Percentiles rank a stretch among this genome's conserved stretches.
Conservation (phyloP, 2,113 vertebrate genomes). For the Otolemur garnettii region DNA sequence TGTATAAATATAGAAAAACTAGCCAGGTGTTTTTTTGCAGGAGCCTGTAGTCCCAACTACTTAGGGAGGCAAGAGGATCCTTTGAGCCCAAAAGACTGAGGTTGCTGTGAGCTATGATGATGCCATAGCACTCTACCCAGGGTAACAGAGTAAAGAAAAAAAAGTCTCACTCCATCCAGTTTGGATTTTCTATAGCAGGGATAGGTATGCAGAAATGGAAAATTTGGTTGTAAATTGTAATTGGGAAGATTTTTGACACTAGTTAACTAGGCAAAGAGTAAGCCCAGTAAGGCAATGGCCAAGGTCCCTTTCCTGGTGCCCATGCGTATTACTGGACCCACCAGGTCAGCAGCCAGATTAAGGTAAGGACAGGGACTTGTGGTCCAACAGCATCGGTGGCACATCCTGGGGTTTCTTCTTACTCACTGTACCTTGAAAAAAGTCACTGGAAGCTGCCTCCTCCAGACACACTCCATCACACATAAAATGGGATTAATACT, state of each 20-base stretch:
- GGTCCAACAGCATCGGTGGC: background rate
- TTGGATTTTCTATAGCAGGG: background rate
- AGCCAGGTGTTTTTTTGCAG: no score
- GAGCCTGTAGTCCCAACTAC: no score
- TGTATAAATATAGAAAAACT: no score
- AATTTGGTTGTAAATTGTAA: background rate
- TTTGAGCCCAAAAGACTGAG: no score
- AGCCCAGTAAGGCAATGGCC: background rate
- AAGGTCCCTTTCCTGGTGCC: background rate
- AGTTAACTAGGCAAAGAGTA: background rate
- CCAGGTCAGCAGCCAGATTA: background rate
- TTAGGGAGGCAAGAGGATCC: no score
- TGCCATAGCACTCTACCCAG: no score
- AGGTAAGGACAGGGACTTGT: background rate
- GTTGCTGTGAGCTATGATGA: no score
- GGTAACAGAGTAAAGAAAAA: no score
- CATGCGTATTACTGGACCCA: background rate
- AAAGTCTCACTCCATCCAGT: background rate
- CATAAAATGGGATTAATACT: background rate
- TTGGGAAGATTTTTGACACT: background rate
- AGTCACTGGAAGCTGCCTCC: background rate
- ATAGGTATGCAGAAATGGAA: background rate
- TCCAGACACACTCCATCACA: background rate
- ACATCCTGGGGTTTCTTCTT: background rate
- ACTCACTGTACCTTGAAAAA: background rate